Conservation (phyloP, 1,140 invertebrate species). For the Riptortus pedestris region DNA sequence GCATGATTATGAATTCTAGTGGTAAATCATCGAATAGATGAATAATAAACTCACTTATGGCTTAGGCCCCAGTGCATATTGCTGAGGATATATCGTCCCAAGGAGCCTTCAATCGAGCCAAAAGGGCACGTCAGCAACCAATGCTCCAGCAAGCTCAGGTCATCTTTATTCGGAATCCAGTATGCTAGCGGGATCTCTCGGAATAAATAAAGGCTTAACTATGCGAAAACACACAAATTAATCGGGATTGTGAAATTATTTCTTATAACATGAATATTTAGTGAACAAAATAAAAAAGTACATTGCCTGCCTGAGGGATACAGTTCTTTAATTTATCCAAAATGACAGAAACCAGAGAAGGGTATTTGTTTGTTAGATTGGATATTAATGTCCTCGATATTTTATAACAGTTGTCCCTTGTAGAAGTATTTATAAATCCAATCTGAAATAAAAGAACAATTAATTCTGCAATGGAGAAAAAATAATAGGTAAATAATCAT, state of each 20-base stretch:
- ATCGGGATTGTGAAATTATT: background rate
- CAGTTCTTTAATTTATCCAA: slow-evolving; percentile 50
- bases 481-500: no score
- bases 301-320: slow-evolving; percentile 52
- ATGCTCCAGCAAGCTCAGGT: slow-evolving; percentile 52
- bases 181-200: slow-evolving; percentile 57
- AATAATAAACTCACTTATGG: slow-evolving; percentile 24
- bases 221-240: slow-evolving; percentile 10
- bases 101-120: slow-evolving; percentile 50
- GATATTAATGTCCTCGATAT: slow-evolving; percentile 58
- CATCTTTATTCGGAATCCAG: slow-evolving; percentile 57
- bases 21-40: no score
- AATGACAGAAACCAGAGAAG: slow-evolving; percentile 56
- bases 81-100: slow-evolving; percentile 56
- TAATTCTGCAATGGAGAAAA: no score
- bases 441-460: slow-evolving; percentile 51
- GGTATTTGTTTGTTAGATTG: slow-evolving; percentile 58
- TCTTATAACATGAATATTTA: background rate
- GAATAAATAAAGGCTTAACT: slow-evolving; percentile 58
- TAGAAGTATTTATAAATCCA: slow-evolving; percentile 59
- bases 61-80: slow-evolving; percentile 63
- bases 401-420: slow-evolving; percentile 65
- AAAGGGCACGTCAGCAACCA: slow-evolving; percentile 54
- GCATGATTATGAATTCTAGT: no score
- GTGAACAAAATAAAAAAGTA: slow-evolving; percentile 34